A percentile compares a stretch with the other conserved stretches of the same genome.
phyloP scores from a whole-genome alignment of 30 jellyfish, hydroid and myxozoan genomes.

The Mastigias papua region DNA sequence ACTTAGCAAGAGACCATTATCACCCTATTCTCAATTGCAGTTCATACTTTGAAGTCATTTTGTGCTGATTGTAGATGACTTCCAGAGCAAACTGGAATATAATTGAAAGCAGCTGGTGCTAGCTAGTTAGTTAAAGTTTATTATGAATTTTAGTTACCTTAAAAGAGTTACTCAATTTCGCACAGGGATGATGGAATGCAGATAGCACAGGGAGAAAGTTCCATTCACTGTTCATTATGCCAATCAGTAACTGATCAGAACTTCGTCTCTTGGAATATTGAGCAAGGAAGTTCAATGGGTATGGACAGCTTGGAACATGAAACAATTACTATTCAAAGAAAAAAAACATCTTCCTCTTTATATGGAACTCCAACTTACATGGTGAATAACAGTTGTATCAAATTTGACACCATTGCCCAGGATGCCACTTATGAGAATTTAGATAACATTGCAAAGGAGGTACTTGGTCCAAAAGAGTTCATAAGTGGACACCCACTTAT shows the following conservation, averaged over 20 bases:
- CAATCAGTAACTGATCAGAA: constrained; percentile 59
- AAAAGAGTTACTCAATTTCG: background rate
- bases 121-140: too few species aligned
- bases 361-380: constrained; percentile 41
- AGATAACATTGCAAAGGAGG: constrained; percentile 73
- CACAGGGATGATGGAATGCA: constrained; percentile 8
- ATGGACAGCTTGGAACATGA: constrained; percentile 60
- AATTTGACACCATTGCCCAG: constrained; percentile 44
- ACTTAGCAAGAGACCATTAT: too few species aligned
- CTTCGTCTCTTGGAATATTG: constrained; percentile 78
- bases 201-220: background rate
- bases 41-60: too few species aligned
- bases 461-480: constrained; percentile 77
- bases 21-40: too few species aligned
- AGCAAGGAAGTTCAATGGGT: constrained; percentile 63
- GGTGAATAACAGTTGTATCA: constrained; percentile 54
- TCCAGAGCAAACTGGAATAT: too few species aligned
- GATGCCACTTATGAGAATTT: constrained; percentile 75
- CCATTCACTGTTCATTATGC: constrained; percentile 42
- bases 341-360: constrained; percentile 20
- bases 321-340: constrained; percentile 30
- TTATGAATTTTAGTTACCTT: too few species aligned
- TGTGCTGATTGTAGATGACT: too few species aligned
- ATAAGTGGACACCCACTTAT: constrained; percentile 87
- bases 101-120: too few species aligned